Percentiles rank a stretch among this genome's conserved stretches.
phyloP scores from a whole-genome alignment of 1,140 invertebrate genomes.

The Microplitis demolitor region DNA sequence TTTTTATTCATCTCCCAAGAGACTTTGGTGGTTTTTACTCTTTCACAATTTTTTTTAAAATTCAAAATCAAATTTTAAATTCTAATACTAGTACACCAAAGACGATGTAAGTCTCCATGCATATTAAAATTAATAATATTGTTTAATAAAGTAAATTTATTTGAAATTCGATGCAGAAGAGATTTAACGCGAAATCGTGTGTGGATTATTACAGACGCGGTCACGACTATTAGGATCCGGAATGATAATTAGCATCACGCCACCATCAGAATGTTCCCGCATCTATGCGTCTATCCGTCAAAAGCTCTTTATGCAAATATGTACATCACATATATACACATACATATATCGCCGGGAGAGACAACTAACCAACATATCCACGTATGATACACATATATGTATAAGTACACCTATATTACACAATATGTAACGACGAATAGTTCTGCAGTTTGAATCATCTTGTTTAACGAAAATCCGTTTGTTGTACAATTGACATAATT shows the following conservation, averaged over 20 bases:
- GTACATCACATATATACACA: neutral
- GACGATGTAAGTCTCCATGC: neutral
- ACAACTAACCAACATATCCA: neutral
- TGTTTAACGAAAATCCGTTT: constrained; percentile 21
- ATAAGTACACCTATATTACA: neutral
- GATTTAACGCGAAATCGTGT: neutral
- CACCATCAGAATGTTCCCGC: constrained; percentile 24
- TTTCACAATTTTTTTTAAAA: too few relatives aligned
- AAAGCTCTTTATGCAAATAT: constrained; percentile 30
- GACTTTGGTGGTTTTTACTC: neutral
- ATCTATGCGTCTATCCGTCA: constrained; percentile 24
- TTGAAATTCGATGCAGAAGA: neutral
- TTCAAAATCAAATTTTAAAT: neutral
- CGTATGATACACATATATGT: neutral
- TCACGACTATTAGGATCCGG: constrained; percentile 28
- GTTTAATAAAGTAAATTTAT: neutral
- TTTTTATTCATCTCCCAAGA: constrained; percentile 1
- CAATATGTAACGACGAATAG: constrained; percentile 15
- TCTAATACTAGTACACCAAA: neutral
- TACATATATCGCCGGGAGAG: neutral
- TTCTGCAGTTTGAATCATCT: constrained; percentile 19
- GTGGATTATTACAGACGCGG: constrained; percentile 1
- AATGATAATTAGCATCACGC: constrained; percentile 43
- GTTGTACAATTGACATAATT: neutral
- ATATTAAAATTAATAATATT: too few relatives aligned